Base-by-base conservation (phyloP, 2,888 invertebrate genomes). In the Ectemnius lituratus region DNA sequence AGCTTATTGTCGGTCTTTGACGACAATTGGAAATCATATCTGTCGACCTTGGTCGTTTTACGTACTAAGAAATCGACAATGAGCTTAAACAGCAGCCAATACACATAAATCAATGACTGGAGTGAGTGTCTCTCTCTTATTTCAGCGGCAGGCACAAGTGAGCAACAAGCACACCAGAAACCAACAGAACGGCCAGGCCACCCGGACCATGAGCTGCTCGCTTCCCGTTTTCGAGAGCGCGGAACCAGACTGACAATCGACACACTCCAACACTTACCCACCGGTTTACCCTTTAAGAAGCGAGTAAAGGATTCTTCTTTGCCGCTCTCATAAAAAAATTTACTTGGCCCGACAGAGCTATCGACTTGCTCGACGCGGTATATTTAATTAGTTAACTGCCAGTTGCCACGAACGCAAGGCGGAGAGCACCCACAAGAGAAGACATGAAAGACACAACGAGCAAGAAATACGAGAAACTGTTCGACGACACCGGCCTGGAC, bases 391-490 rank as follows among this genome's bases (percentile, higher is more conserved):
- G 23, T 23, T 23, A 63, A 14, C 45, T 67, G n/a, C 13, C 62
- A 45, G 14, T 37, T 65, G 20, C 28, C 37, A 27, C 45, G 70
- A 67, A 37, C 18, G 37, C 57, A 56, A 56, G 8, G 13, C 23
- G 18, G 28, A 16, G 59, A 46, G 27, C 37, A 56, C 62, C 60
- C 14, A 37, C 20, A 11, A 18, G 27, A 14, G 62, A 61, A 79
- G 71, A 75, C 16, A 83, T 83, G 83, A 83, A 82, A 83, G 82
- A 83, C 71, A 77, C 82, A 16, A 62, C 69, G 61, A 56, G 70
- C 56, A 82, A 73, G 60, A 82, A 82, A 47, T 82, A 83, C 60
- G 80, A 82, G 67, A 67, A 82, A 64, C 71, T 83, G 23, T 78
- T 77, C 65, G 79, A 80, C 57, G 78, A 82, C 62, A 75, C 80